A percentile compares a stretch with the other conserved stretches of the same genome.
These are phyloP conservation scores for Jaculus jaculus DNA, from an alignment of 2,113 vertebrate genomes.

Conservation along the genomic window DNA sequence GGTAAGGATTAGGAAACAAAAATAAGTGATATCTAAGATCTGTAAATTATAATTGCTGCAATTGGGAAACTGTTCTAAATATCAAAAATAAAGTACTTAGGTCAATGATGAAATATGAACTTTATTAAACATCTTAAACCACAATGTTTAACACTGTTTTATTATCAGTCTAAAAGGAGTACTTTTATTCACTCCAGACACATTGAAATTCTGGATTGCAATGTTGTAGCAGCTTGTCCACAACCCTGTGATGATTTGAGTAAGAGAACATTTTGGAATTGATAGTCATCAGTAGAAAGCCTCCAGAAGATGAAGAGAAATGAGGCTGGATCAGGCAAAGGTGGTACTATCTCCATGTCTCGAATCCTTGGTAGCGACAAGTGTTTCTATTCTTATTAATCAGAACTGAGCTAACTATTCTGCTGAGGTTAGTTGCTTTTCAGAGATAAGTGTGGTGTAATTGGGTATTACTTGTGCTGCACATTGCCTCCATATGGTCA, in stretches of 20 bases:
- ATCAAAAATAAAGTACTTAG: slow-evolving; percentile 41
- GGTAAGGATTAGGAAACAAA: rapidly evolving
- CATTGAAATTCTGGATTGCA: slow-evolving; percentile 47
- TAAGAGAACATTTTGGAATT: slow-evolving; percentile 71
- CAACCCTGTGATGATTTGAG: slow-evolving; percentile 25
- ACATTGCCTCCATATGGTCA: slow-evolving; percentile 62
- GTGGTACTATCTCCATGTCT: slow-evolving; percentile 75
- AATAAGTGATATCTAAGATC: not conserved
- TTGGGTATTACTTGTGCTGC: slow-evolving; percentile 72
- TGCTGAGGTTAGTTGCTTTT: slow-evolving; percentile 74
- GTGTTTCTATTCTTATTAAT: slow-evolving; percentile 83
- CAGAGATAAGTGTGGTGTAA: slow-evolving; percentile 67
- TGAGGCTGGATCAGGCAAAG: not conserved
- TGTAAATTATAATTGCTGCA: not conserved
- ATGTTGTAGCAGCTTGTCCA: slow-evolving; percentile 67
- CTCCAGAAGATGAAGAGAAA: slow-evolving; percentile 69
- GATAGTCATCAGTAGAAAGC: slow-evolving; percentile 79
- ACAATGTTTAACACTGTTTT: slow-evolving; percentile 33
- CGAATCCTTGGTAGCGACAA: no score
- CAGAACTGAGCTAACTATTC: slow-evolving; percentile 70
- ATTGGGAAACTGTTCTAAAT: not conserved
- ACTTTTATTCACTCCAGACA: slow-evolving; percentile 2
- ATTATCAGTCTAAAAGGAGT: slow-evolving; percentile 24
- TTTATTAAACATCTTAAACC: slow-evolving; percentile 55
- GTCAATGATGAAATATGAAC: slow-evolving; percentile 50